Base-by-base conservation (phyloP, 2,888 invertebrate species). In the Neoaliturus tenellus region DNA sequence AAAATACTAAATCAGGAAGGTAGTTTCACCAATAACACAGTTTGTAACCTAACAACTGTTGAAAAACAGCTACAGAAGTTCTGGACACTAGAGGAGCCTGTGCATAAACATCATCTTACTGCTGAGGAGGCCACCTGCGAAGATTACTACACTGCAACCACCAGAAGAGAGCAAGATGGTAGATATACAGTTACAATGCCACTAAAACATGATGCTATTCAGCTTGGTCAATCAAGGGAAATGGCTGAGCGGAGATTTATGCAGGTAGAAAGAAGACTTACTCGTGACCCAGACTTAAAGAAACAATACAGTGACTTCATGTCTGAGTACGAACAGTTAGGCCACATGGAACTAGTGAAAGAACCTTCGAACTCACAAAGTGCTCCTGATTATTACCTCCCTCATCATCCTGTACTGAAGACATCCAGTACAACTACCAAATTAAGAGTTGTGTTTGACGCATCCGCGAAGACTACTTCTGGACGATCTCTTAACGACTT, bases 391-490 rank as follows among this genome's bases (percentile, higher is more conserved):
- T 80, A 80, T 48, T 80, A 25, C 25, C 20, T 55, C n/a, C 58
- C 80, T 8, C 58, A 58, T 48, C 80, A 80, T 55, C 20, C 80
- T 0, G 35, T 80, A 8, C 4, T 80, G 14, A 80, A 80, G 35
- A n/a, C 33, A 33, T 80, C 80, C 3, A 80, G 80, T 17, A 58
- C 80, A 48, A 80, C 80, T 10, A 80, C 80, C 1, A 80, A 80
- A 25, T 48, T 80, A 80, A 51, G 80, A n/a, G 80, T 80, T 28
- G 80, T 80, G 23, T 80, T 80, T 35, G 58, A 80, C 25, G 58
- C 55, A 14, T 80, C 80, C 17, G 51, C 55, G 6, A 80, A 58
- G 14, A 55, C 80, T 4, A 20, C 80, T 5, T 33, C 80, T 8
- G 80, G 80, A 8, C 0, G 28, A 20, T 55, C 80, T 4, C 25